These are phyloP conservation scores for Scelioninae gen. 2 DNA, from an alignment of 2,888 invertebrate species.

Conservation along the genomic window DNA sequence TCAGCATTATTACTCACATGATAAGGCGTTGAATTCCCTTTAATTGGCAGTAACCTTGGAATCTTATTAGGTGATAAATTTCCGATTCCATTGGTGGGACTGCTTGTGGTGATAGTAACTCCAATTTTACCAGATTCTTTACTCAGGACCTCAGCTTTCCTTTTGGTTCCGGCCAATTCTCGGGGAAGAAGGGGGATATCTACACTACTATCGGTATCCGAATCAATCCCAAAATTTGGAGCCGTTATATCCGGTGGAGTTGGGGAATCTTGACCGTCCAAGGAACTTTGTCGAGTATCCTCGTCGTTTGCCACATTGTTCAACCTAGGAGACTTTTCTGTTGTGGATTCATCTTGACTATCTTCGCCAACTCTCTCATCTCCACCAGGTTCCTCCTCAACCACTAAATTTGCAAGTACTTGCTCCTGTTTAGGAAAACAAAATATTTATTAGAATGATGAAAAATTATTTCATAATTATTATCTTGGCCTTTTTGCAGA, in stretches of 20 bases:
- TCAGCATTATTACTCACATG: constrained; percentile 69
- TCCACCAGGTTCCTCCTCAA: constrained; percentile 73
- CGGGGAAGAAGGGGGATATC: constrained; percentile 78
- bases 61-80: constrained; percentile 77
- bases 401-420: constrained; percentile 71
- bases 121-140: constrained; percentile 93
- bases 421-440: constrained; percentile 67
- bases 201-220: constrained; percentile 79
- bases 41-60: constrained; percentile 74
- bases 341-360: constrained; percentile 73
- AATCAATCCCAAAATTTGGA: constrained; percentile 75
- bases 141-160: constrained; percentile 90
- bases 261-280: constrained; percentile 74
- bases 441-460: not conserved
- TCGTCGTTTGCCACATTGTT: constrained; percentile 75
- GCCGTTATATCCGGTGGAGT: constrained; percentile 73
- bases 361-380: constrained; percentile 74
- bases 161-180: constrained; percentile 82
- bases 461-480: no score
- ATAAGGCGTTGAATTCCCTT: constrained; percentile 73
- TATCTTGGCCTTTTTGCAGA: no score
- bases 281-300: constrained; percentile 75
- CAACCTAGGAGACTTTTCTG: constrained; percentile 69
- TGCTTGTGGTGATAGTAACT: constrained; percentile 89
- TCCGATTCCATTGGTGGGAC: constrained; percentile 76